Percentiles rank a stretch among this genome's conserved stretches.
Conservation (phyloP, 2,113 vertebrate species). For the Numida meleagris region DNA sequence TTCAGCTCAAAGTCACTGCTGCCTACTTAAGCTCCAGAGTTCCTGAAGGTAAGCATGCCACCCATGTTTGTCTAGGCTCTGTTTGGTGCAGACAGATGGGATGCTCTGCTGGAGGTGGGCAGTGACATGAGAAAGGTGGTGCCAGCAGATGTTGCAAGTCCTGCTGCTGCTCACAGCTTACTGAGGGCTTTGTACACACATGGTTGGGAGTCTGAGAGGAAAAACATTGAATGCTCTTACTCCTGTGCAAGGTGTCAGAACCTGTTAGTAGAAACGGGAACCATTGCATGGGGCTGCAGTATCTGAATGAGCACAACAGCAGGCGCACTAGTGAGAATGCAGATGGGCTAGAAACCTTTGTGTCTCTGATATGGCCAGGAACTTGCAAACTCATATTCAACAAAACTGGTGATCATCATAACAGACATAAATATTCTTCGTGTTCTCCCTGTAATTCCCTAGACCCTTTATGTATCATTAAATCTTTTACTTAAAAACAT, state of each 20-base stretch:
- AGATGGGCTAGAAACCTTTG: background rate
- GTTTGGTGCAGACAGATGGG: background rate
- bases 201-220: background rate
- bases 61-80: background rate
- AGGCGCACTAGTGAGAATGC: background rate
- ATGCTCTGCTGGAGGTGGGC: background rate
- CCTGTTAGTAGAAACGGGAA: background rate
- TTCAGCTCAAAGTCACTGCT: background rate
- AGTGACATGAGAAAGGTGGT: background rate
- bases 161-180: background rate
- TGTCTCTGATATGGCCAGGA: background rate
- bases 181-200: background rate
- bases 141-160: background rate
- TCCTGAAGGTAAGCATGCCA: fast-evolving
- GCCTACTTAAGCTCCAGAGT: background rate
- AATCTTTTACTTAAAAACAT: background rate
- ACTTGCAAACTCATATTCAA: background rate
- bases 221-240: background rate
- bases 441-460: background rate
- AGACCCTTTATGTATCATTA: background rate
- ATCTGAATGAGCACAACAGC: background rate
- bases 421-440: background rate
- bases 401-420: background rate
- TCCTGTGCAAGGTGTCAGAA: background rate
- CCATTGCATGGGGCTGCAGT: background rate